Percentiles rank a stretch among this genome's conserved stretches.
Evolutionary conservation across 1,140 invertebrate species (phyloP).

Genomic region (Drosophila melanica): DNA sequence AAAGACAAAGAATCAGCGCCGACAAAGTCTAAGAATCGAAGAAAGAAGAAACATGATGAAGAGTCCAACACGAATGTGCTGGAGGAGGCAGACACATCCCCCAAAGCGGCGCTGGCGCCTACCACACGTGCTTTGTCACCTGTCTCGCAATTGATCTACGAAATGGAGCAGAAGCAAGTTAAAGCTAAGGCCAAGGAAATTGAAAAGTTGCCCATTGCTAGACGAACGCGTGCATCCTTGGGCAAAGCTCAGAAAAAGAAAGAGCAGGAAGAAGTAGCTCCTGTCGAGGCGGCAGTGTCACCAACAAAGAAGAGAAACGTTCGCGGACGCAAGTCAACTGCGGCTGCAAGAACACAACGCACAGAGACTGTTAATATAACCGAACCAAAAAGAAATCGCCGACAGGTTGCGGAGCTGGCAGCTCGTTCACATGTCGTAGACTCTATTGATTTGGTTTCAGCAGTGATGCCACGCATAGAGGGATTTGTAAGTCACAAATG

Average conservation of each 20-base stretch:
- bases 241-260: not conserved
- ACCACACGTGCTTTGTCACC: conserved; percentile 34
- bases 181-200: not conserved
- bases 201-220: conserved; percentile 38
- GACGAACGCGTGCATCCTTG: conserved; percentile 54
- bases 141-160: conserved; percentile 50
- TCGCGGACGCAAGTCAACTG: not conserved
- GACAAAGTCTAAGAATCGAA: not conserved
- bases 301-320: conserved; percentile 20
- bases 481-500: conserved; percentile 57
- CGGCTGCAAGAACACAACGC: not conserved
- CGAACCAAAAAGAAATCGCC: conserved; percentile 25
- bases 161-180: conserved; percentile 40
- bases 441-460: conserved; percentile 64
- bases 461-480: conserved; percentile 59
- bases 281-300: not conserved
- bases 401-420: conserved; percentile 50
- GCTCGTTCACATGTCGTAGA: conserved; percentile 55
- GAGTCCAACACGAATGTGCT: not conserved
- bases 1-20: conserved; percentile 17
- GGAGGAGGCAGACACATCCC: too few species aligned
- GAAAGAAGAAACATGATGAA: not conserved
- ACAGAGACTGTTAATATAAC: not conserved
- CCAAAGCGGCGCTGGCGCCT: not conserved
- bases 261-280: not conserved